phyloP scores from a whole-genome alignment of 1,140 invertebrate genomes.

The Holotrichia oblita region DNA sequence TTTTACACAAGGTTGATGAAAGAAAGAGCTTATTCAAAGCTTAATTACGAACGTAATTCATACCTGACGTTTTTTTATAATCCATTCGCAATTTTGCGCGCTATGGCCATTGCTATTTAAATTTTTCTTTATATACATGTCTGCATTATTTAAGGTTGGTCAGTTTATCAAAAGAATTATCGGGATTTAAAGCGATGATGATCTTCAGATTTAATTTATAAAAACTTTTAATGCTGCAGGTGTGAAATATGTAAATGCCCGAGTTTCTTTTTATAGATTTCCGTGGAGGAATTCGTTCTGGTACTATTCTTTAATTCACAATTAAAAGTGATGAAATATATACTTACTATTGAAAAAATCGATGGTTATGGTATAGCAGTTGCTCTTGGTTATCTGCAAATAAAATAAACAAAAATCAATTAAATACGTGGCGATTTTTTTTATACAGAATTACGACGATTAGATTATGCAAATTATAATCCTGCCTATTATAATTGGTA shows the following conservation, averaged over 20 bases:
- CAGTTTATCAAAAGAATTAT: not conserved
- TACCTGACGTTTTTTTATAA: not conserved
- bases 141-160: not conserved
- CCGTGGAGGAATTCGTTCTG: no score
- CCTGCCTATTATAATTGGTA: slow-evolving; percentile 9
- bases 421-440: not conserved
- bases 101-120: not conserved
- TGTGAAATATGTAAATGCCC: no score
- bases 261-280: no score
- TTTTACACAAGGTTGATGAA: no score
- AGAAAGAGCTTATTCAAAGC: not conserved
- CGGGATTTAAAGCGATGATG: not conserved
- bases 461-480: slow-evolving; percentile 19
- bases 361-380: not conserved
- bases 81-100: not conserved
- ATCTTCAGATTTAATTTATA: not conserved
- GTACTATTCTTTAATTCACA: not conserved
- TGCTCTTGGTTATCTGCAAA: not conserved
- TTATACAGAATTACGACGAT: not conserved
- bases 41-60: slow-evolving; percentile 6
- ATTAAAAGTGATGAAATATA: not conserved
- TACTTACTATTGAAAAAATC: slow-evolving; percentile 16
- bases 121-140: not conserved
- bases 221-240: not conserved
- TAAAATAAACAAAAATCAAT: not conserved